Percentiles rank a stretch among this genome's conserved stretches.
These are phyloP conservation scores for Aurelia aurita DNA, from an alignment of 30 jellyfish, hydroid and myxozoan species.

Conservation along the genomic window DNA sequence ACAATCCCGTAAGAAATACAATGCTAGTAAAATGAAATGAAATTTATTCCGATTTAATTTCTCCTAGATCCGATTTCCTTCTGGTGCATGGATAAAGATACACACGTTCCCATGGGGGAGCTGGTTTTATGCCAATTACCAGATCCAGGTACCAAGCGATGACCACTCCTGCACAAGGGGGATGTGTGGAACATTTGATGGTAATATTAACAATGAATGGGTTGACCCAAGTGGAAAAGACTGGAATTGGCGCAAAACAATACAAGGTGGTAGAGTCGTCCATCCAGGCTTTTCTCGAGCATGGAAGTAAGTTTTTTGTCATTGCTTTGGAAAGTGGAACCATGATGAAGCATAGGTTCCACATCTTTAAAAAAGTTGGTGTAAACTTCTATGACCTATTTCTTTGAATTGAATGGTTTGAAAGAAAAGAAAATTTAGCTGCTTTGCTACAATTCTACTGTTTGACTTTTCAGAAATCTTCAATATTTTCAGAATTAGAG, in stretches of 20 bases:
- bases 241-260: neutral
- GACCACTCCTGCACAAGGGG: constrained; percentile 82
- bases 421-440: too few species aligned
- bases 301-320: constrained; percentile 74
- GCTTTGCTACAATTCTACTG: too few species aligned
- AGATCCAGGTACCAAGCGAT: constrained; percentile 83
- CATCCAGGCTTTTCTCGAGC: constrained; percentile 79
- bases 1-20: too few species aligned
- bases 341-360: too few species aligned
- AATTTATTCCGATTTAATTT: neutral
- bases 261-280: constrained; percentile 43
- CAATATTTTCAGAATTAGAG: too few species aligned
- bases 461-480: too few species aligned
- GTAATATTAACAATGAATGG: constrained; percentile 65
- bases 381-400: too few species aligned
- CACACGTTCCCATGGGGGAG: constrained; percentile 70
- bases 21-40: too few species aligned
- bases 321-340: too few species aligned
- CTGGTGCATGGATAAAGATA: constrained; percentile 85
- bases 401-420: too few species aligned
- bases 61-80: constrained; percentile 81
- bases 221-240: constrained; percentile 57
- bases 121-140: constrained; percentile 79
- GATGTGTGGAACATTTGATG: constrained; percentile 89
- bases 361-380: too few species aligned